phyloP scores from a whole-genome alignment of 2,797 vertebrate species.

The Ceryle rudis region DNA sequence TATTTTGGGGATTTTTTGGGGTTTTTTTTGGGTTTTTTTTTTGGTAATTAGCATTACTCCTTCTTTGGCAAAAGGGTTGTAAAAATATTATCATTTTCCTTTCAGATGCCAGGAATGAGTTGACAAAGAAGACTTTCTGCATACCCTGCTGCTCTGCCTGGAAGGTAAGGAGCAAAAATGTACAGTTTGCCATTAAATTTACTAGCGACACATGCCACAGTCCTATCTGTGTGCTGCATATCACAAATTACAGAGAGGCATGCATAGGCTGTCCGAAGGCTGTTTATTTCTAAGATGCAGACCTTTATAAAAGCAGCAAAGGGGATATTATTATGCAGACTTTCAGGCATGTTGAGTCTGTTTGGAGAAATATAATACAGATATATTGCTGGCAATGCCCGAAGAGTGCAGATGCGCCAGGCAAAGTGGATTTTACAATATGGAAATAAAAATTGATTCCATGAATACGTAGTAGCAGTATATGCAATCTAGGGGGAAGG shows the following conservation, averaged over 20 bases:
- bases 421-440: not conserved
- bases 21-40: not conserved
- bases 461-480: not conserved
- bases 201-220: not conserved
- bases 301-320: not conserved
- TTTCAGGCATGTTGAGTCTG: not conserved
- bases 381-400: not conserved
- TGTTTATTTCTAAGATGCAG: not conserved
- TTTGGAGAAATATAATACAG: constrained; percentile 4
- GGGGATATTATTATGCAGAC: not conserved
- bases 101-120: constrained; percentile 2
- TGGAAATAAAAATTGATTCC: not conserved
- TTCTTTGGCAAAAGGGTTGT: constrained; percentile 34
- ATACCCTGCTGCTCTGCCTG: constrained; percentile 37
- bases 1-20: too few species aligned
- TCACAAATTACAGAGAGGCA: not conserved
- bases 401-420: not conserved
- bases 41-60: not conserved
- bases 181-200: not conserved
- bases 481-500: not conserved
- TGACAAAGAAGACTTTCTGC: constrained; percentile 13
- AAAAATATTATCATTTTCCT: constrained; percentile 8
- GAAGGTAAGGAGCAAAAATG: constrained; percentile 31
- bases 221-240: not conserved
- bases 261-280: not conserved